Evolutionary conservation across 92 coral and sea anemone genomes (phyloP).

Genomic region (Porites evermanni): DNA sequence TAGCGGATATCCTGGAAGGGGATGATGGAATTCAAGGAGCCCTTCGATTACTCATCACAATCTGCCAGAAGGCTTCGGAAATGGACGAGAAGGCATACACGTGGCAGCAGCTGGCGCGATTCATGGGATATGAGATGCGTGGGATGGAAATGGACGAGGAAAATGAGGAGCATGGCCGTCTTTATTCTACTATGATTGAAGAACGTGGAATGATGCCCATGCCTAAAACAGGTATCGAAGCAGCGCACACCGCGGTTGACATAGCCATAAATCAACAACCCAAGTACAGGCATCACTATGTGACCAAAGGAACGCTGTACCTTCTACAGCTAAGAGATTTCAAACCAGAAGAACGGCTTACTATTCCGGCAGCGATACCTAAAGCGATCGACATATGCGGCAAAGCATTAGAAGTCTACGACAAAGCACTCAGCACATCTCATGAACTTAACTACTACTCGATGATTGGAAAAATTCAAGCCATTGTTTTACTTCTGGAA

Average conservation of each 20-base stretch:
- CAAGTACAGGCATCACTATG: constrained; percentile 54
- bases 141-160: not conserved
- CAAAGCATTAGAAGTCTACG: constrained; percentile 49
- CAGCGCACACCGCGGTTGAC: constrained; percentile 67
- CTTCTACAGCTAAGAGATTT: constrained; percentile 51
- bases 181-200: constrained; percentile 1
- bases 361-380: not conserved
- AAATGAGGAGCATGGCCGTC: constrained; percentile 22
- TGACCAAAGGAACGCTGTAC: constrained; percentile 55
- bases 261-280: constrained; percentile 56
- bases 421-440: constrained; percentile 37
- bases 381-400: constrained; percentile 14
- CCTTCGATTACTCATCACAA: constrained; percentile 42
- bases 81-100: constrained; percentile 57
- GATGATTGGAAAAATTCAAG: constrained; percentile 66
- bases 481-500: constrained; percentile 48
- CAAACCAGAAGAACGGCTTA: constrained; percentile 7
- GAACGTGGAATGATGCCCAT: not conserved
- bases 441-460: constrained; percentile 36
- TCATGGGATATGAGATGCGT: constrained; percentile 74
- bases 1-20: constrained; percentile 25
- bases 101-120: constrained; percentile 76
- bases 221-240: constrained; percentile 55
- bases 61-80: constrained; percentile 40
- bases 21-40: constrained; percentile 36